Evolutionary conservation across 2,888 invertebrate species (phyloP).

Genomic region (Hofmannophila pseudospretella): DNA sequence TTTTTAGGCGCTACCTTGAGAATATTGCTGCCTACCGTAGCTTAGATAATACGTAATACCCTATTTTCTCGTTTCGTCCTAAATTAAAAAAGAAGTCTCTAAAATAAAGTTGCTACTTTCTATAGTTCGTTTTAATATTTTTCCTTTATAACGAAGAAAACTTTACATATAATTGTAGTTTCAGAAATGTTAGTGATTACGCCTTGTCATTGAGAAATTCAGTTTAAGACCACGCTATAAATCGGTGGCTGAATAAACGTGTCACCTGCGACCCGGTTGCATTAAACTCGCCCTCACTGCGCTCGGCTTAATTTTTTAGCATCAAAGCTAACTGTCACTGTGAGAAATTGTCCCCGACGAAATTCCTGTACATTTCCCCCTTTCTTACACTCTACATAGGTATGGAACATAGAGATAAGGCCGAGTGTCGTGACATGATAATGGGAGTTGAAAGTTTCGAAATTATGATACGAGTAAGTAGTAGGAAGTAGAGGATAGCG

Average conservation of each 20-base stretch:
- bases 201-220: constrained; percentile 11
- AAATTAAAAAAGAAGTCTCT: constrained; percentile 1
- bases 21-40: constrained; percentile 29
- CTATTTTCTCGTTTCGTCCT: constrained; percentile 7
- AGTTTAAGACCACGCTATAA: constrained; percentile 10
- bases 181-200: too few species aligned
- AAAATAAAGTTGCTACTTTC: background rate
- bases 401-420: constrained; percentile 4
- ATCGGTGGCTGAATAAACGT: constrained; percentile 8
- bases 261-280: constrained; percentile 26
- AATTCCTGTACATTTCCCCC: constrained; percentile 14
- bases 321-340: constrained; percentile 33
- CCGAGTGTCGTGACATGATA: constrained; percentile 2
- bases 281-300: constrained; percentile 31
- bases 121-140: too few species aligned
- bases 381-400: background rate
- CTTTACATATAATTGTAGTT: too few species aligned
- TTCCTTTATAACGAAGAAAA: too few species aligned
- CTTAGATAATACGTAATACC: constrained; percentile 2
- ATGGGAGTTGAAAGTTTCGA: constrained; percentile 7
- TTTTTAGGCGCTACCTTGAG: constrained; percentile 35
- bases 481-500: constrained; percentile 4
- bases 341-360: constrained; percentile 32
- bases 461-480: constrained; percentile 10
- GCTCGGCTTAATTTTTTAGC: constrained; percentile 38